phyloP scores from a whole-genome alignment of 2,113 vertebrate genomes.

The Lichenostomus cassidix region DNA sequence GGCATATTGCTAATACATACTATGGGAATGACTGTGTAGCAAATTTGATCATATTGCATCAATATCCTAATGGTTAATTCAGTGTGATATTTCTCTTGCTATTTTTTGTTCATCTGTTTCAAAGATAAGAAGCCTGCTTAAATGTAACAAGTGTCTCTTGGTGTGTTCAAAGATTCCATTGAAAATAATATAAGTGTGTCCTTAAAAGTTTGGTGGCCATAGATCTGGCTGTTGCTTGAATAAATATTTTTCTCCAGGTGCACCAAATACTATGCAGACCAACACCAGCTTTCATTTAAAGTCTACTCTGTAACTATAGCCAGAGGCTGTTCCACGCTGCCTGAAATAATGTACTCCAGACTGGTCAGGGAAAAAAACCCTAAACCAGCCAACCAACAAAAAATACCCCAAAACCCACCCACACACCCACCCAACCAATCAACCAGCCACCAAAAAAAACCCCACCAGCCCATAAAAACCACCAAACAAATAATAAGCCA shows the following conservation, averaged over 20 bases:
- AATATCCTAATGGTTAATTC: not conserved
- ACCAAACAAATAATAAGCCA: not conserved
- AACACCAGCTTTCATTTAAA: conserved; percentile 49
- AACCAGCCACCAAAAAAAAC: not conserved
- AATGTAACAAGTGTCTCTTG: not conserved
- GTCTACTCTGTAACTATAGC: conserved; percentile 6
- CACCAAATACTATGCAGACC: conserved; percentile 22
- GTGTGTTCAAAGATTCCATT: not conserved
- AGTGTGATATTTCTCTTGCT: not conserved
- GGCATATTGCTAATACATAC: not conserved
- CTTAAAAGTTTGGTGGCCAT: not conserved
- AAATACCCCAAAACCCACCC: not conserved
- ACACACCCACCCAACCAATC: not conserved
- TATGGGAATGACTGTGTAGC: not conserved
- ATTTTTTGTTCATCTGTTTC: not conserved
- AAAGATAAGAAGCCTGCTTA: not conserved
- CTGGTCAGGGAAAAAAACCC: not conserved
- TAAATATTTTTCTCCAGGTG: conserved; percentile 59
- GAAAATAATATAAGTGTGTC: not conserved
- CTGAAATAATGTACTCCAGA: conserved; percentile 53
- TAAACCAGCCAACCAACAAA: not conserved
- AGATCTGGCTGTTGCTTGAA: not conserved
- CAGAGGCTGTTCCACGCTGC: conserved; percentile 4
- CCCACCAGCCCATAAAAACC: not conserved
- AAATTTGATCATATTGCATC: not conserved